Conservation (phyloP, 2,113 vertebrate species). For the Pseudorectes ferrugineus region DNA sequence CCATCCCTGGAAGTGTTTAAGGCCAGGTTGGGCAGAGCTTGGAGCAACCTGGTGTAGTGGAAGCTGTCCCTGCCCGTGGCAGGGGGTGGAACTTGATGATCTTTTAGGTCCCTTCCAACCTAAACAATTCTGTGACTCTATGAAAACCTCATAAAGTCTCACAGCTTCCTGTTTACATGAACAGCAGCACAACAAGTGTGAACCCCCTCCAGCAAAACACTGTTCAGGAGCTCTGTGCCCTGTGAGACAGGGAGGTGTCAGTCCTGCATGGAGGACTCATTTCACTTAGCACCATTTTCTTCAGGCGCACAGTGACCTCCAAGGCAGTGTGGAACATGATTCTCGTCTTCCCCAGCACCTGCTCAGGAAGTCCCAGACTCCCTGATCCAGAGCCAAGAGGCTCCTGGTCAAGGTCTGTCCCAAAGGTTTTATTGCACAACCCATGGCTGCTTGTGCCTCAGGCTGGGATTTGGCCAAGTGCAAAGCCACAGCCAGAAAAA, state of each 20-base stretch:
- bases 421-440: background rate
- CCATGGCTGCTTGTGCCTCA: background rate
- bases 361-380: background rate
- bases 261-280: background rate
- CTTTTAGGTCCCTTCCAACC: background rate
- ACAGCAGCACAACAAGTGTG: background rate
- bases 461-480: background rate
- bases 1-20: background rate
- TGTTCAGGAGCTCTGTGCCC: background rate
- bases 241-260: background rate
- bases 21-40: background rate
- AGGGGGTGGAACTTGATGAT: background rate
- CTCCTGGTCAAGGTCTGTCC: background rate
- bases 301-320: background rate
- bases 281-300: background rate
- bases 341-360: background rate
- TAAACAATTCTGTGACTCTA: background rate
- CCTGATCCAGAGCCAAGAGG: background rate
- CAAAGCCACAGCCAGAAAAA: background rate
- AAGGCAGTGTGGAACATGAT: background rate
- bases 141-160: background rate
- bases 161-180: rapidly evolving
- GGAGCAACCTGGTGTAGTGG: background rate
- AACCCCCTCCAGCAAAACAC: background rate
- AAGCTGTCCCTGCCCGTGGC: background rate